Evolutionary conservation across 2,797 vertebrate genomes (phyloP), one percentile per base, ranked within the genome.

Genomic region (Pterois miles): DNA sequence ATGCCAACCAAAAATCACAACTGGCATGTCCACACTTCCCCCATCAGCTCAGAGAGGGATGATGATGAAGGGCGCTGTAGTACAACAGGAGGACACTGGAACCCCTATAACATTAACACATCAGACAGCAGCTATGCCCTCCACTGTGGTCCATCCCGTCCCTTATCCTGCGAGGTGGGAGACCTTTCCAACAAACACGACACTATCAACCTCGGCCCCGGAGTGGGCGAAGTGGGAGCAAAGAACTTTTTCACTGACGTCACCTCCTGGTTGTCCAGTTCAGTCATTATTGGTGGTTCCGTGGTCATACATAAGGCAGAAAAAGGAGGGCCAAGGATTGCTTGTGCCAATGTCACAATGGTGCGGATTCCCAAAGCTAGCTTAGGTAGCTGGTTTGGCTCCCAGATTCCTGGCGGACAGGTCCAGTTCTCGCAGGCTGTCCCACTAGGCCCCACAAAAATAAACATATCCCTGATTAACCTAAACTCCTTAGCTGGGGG

Each of bases 181-280:
- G 96, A 97, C 84, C 76, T 95, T 8, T 65, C 95, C 9, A 64
- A 36, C 4, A 96, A 95, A 86, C 90, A 93, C 73, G 54, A 34
- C 12, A 40, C 91, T 27, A 70, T 96, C 48, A 66, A 93, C 68
- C 83, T 97, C 1, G 34, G 48, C 7, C 7, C 76, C 12, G 46
- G 5, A 4, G 56, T 85, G 11, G 90, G 89, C 0, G 8, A 1
- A 0, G 85, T 94, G 46, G 36, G 65, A 4, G 88, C 81, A 9
- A 96, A 96, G 75, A 62, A 81, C 59, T 94, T 96, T 65, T 95
- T 95, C 65, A 96, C 95, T 0, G 96, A 97, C 74, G 91, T 94
- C 14, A 93, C 93, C 11, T 90, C 94, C 66, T 95, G 95, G 93
- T 29, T 96, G 67, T 60, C 70, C 2, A 73, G 67, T 12, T 50